A percentile compares a stretch with the other conserved stretches of the same genome.
phyloP scores from a whole-genome alignment of 1,140 invertebrate genomes.

The Coptotermes formosanus region DNA sequence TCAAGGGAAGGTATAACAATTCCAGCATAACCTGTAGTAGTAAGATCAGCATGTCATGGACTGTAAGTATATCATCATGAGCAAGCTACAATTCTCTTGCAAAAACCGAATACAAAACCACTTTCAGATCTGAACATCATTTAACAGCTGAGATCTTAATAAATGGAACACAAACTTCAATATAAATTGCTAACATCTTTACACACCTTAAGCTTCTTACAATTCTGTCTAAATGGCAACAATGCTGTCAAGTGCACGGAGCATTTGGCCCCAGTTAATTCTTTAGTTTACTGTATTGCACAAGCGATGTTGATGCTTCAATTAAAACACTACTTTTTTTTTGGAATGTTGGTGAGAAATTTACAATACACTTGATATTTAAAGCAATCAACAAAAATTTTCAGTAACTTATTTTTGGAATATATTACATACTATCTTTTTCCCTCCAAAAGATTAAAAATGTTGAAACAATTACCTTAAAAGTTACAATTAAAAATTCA shows the following conservation, averaged over 20 bases:
- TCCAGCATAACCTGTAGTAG: too few species aligned
- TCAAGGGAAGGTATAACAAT: too few species aligned
- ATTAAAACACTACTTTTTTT: not conserved
- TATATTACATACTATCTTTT: slow-evolving; percentile 2
- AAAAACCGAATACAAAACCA: not conserved
- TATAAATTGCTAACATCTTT: not conserved
- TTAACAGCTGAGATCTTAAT: not conserved
- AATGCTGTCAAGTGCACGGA: not conserved
- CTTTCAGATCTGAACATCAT: not conserved
- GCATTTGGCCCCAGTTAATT: not conserved
- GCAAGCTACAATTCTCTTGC: not conserved
- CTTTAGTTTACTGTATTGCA: not conserved
- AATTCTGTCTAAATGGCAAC: not conserved
- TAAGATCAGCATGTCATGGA: too few species aligned
- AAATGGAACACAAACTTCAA: not conserved
- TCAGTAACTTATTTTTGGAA: not conserved
- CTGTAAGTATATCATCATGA: not conserved
- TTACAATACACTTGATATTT: slow-evolving; percentile 9
- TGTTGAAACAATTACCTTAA: not conserved
- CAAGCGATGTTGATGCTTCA: not conserved
- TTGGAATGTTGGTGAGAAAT: not conserved
- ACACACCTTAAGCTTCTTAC: not conserved
- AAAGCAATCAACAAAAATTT: not conserved
- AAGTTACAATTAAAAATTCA: not conserved
- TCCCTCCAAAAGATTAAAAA: slow-evolving; percentile 5